Percentiles rank a stretch among this genome's conserved stretches.
These are phyloP conservation scores for Choreutis nemorana DNA, from an alignment of 2,888 invertebrate genomes.

Conservation along the genomic window DNA sequence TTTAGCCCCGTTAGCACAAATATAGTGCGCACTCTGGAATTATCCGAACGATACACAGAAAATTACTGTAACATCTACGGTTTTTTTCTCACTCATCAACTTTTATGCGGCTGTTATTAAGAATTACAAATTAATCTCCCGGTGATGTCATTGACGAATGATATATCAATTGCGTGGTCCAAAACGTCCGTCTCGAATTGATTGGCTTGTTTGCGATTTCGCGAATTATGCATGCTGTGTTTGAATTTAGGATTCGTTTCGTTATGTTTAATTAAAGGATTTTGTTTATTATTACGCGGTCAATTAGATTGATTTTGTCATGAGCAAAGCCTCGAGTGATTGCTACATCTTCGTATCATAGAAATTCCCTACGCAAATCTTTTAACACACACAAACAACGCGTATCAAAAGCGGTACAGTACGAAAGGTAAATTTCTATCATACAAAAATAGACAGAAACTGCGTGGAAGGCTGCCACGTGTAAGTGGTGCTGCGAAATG, in stretches of 20 bases:
- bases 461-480: conserved; percentile 23
- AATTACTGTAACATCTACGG: conserved; percentile 34
- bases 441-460: too few species aligned
- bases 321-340: too few species aligned
- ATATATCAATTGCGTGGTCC: conserved; percentile 8
- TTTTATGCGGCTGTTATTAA: conserved; percentile 14
- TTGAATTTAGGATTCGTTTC: too few species aligned
- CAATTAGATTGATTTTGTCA: too few species aligned
- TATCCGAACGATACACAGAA: conserved; percentile 41
- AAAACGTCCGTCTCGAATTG: conserved; percentile 11
- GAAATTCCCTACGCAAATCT: too few species aligned
- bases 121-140: conserved; percentile 17
- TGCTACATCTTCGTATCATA: too few species aligned
- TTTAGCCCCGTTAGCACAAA: conserved; percentile 52
- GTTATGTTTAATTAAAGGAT: too few species aligned
- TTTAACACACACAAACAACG: too few species aligned
- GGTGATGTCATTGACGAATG: conserved; percentile 17
- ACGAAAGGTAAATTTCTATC: too few species aligned
- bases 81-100: conserved; percentile 39
- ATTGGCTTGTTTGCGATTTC: conserved; percentile 12
- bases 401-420: too few species aligned
- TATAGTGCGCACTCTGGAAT: conserved; percentile 41
- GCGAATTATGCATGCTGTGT: conserved; percentile 1
- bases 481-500: conserved; percentile 12
- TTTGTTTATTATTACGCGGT: too few species aligned